Evolutionary conservation across 2,888 invertebrate species (phyloP).

Genomic region (Tuberolachnus salignus): DNA sequence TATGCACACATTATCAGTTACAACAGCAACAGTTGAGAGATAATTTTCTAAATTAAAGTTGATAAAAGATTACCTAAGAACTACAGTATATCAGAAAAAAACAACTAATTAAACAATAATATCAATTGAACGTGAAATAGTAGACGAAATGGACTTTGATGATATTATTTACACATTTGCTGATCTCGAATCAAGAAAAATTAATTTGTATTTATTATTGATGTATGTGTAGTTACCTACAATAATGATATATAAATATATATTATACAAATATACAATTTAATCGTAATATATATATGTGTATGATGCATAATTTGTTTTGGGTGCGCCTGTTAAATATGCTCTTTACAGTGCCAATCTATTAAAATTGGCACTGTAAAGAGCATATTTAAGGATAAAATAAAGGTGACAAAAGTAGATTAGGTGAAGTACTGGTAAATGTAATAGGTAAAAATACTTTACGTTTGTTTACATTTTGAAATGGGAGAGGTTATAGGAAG

Average conservation of each 20-base stretch:
- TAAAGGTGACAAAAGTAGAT: too few species aligned
- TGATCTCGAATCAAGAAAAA: background rate
- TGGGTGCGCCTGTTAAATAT: too few species aligned
- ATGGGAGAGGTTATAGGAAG: too few species aligned
- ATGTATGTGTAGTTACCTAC: background rate
- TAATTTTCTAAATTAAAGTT: slow-evolving; percentile 21
- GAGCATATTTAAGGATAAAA: too few species aligned
- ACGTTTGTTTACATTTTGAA: too few species aligned
- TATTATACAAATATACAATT: background rate
- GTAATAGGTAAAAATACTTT: too few species aligned
- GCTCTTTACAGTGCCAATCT: too few species aligned
- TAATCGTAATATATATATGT: background rate
- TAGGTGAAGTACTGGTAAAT: too few species aligned
- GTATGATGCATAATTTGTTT: background rate
- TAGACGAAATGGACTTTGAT: background rate
- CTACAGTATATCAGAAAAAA: slow-evolving; percentile 6
- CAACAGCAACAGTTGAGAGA: slow-evolving; percentile 6
- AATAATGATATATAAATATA: background rate
- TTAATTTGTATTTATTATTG: slow-evolving; percentile 2
- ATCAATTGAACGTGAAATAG: slow-evolving; percentile 23
- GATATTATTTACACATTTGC: slow-evolving; percentile 13
- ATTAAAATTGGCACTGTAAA: too few species aligned
- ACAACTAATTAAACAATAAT: slow-evolving; percentile 9
- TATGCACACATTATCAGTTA: slow-evolving; percentile 13
- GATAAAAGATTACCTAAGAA: slow-evolving; percentile 5